phyloP scores from a whole-genome alignment of 1,140 invertebrate species.

The Neodiprion virginianus region DNA sequence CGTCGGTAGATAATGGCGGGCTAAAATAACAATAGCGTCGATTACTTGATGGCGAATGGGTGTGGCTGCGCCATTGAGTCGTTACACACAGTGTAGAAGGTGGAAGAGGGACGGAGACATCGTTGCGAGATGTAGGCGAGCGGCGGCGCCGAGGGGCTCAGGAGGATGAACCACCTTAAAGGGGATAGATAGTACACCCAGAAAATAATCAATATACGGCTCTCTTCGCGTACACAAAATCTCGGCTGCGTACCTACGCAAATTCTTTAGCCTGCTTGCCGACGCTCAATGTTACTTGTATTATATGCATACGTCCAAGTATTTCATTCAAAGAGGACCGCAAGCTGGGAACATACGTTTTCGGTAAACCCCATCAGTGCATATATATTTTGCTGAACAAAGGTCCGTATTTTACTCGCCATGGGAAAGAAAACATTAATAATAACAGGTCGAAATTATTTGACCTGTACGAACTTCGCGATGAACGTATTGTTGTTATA shows the following conservation, averaged over 20 bases:
- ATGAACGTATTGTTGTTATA: too few species aligned
- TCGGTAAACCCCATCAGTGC: too few species aligned
- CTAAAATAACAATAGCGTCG: conserved; percentile 60
- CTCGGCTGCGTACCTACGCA: not conserved
- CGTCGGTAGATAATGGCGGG: conserved; percentile 33
- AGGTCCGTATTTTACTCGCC: too few species aligned
- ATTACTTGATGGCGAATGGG: conserved; percentile 60
- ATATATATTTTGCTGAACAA: too few species aligned
- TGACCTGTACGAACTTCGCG: too few species aligned
- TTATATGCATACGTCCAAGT: not conserved
- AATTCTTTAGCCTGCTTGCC: not conserved
- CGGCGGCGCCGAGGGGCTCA: conserved; percentile 36
- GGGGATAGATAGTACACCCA: conserved; percentile 50
- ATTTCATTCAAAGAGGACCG: not conserved
- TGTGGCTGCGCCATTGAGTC: conserved; percentile 61
- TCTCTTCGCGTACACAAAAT: conserved; percentile 17
- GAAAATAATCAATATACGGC: conserved; percentile 60
- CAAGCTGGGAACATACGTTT: too few species aligned
- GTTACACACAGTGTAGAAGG: conserved; percentile 58
- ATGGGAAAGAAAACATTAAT: too few species aligned
- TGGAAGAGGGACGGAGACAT: conserved; percentile 37
- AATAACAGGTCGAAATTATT: too few species aligned
- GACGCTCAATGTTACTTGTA: not conserved
- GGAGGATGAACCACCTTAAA: conserved; percentile 59
- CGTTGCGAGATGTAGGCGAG: conserved; percentile 28